Evolutionary conservation across 1,140 invertebrate species (phyloP), one percentile per base, ranked within the genome.

Genomic region (Drosophila insularis): DNA sequence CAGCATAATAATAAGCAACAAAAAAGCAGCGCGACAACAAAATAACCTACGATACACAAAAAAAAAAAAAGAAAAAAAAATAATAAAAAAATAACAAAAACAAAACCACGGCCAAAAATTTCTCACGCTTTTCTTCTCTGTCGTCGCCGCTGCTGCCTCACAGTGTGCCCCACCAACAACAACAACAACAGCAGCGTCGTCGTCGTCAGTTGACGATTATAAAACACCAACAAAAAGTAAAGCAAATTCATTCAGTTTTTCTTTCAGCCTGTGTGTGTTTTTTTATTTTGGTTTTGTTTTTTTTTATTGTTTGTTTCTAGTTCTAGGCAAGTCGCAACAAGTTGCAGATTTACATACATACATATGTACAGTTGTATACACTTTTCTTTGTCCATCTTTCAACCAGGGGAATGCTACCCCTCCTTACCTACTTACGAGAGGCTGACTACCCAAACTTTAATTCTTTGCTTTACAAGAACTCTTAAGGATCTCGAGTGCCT

Each of bases 61-160:
- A 27, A 27, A 27, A 27, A 4, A 27, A 5, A 27, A 27, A 27
- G 4, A 27, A 71, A 71, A 11, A 71, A n/a, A n/a, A n/a, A 67
- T 23, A 67, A 62, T 37, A 60, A 39, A 27, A 71, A 27, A 71
- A 74, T 39, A 65, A 63, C 21, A 68, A 72, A 58, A 64, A 71
- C 75, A 75, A 55, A 76, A 77, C 74, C 77, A 80, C 69, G 77
- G 77, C 77, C 77, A 77, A 80, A 73, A 80, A 80, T 80, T 80
- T 80, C 77, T 80, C 77, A 80, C 77, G 77, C 77, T 80, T 80
- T 80, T 80, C 77, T 77, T 74, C 43, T 50, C 43, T 50, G 17
- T 37, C 32, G 32, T 11, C 35, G 35, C 43, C 19, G 17, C 43
- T 8, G 11, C 17, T 19, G 17, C 17, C 43, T 17, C 43, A 50